A percentile compares a stretch with the other conserved stretches of the same genome.
These are phyloP conservation scores for Prunella fulvescens DNA, from an alignment of 2,113 vertebrate species.

Conservation along the genomic window DNA sequence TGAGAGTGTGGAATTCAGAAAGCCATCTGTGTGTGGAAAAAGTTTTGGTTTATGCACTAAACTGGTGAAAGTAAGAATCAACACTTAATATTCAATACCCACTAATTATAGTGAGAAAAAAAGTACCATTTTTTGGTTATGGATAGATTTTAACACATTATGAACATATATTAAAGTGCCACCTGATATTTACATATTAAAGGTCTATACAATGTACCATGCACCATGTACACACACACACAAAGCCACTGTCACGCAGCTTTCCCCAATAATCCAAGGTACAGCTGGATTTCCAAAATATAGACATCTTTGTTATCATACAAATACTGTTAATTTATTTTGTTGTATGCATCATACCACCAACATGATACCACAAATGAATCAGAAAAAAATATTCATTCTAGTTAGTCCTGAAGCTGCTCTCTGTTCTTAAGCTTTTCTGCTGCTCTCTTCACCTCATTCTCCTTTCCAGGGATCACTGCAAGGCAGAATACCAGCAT, in stretches of 20 bases:
- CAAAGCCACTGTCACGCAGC: not conserved
- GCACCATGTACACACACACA: not conserved
- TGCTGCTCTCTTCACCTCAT: not conserved
- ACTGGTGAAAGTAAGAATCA: not conserved
- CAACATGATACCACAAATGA: not conserved
- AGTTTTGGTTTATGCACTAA: not conserved
- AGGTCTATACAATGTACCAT: not conserved
- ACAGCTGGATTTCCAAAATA: not conserved
- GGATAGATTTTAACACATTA: not conserved
- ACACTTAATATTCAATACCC: not conserved
- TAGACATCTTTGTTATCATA: not conserved
- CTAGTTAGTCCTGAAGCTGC: not conserved
- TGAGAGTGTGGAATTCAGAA: not conserved
- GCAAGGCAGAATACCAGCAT: not conserved
- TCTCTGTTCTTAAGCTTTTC: not conserved
- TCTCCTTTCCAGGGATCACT: not conserved
- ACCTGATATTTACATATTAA: not conserved
- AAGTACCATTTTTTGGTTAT: not conserved
- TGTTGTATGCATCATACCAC: not conserved
- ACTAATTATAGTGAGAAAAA: not conserved
- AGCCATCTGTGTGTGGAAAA: not conserved
- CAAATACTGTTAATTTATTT: not conserved
- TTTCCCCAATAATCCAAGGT: not conserved
- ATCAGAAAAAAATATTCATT: not conserved
- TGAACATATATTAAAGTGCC: not conserved